Base-by-base conservation (phyloP, 2,113 vertebrate genomes). In the Epinephelus cyanopodus region DNA sequence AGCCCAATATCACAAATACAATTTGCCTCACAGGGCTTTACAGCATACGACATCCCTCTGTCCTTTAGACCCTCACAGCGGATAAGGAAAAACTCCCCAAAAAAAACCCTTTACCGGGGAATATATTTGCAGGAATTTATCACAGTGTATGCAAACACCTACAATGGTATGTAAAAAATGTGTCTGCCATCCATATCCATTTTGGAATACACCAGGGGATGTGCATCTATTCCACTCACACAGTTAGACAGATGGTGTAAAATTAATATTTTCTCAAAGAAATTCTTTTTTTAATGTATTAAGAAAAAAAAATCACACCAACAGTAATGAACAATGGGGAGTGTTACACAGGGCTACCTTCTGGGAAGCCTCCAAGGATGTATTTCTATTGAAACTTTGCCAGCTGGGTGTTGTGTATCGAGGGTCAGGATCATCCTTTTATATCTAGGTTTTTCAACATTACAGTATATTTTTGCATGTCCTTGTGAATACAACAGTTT, bases 391-490 rank as follows among this genome's bases (percentile, higher is more conserved):
- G 66, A 79, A 70, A 42, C 48, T 8, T 45, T 62, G 66, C 42
- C 47, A 68, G 29, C 61, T 42, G 18, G 1, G 6, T 37, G 11
- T 58, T 77, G 50, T 57, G 27, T 53, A 6, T 53, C 9, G 23
- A 52, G 67, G 74, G 52, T 72, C 64, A 54, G 18, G 23, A 33
- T 68, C n/a, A 65, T 65, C 17, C 27, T 72, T 71, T 65, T 33
- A 54, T 57, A 64, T 50, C 10, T n/a, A 57, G 13, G 29, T 48
- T 57, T 33, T 13, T 62, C 15, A 17, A 39, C 12, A 66, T 25
- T 39, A 37, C 39, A 66, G 39, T 37, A 45, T 33, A 5, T 14
- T 0, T 42, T n/a, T 61, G 1, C 27, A 13, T 50, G 50, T 47
- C 50, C 19, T 64, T 60, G 25, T 33, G 15, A 69, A 48, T 57